Conservation (phyloP, 2,113 vertebrate species). For the Mellivora capensis region DNA sequence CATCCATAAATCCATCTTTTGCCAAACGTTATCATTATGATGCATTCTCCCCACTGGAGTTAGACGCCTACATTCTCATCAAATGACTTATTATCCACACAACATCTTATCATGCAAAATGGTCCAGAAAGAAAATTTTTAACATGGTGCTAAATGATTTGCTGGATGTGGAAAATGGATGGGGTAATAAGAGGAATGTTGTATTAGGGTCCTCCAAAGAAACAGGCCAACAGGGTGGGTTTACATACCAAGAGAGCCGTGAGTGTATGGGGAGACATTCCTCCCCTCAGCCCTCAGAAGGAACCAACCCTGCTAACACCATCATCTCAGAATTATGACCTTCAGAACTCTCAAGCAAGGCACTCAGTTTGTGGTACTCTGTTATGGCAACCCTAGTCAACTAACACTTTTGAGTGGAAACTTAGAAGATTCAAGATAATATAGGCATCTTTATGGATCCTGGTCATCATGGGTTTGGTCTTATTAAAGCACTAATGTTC, state of each 20-base stretch:
- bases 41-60: not conserved
- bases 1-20: not conserved
- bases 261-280: not conserved
- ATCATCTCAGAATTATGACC: not conserved
- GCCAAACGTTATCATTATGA: not conserved
- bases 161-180: not conserved
- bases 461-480: not conserved
- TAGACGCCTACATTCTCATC: not conserved
- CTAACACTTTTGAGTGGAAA: not conserved
- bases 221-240: not conserved
- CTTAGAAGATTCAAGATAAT: not conserved
- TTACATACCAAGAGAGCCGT: rapidly evolving
- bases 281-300: not conserved
- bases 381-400: not conserved
- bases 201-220: not conserved
- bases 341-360: not conserved
- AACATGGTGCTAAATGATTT: not conserved
- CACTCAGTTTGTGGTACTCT: not conserved
- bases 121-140: not conserved
- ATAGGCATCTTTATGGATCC: not conserved
- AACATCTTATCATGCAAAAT: not conserved
- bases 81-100: not conserved
- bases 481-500: not conserved
- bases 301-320: not conserved
- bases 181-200: not conserved